These are phyloP conservation scores for Disparrhopalites patrizii DNA, from an alignment of 2,888 invertebrate genomes.

Conservation along the genomic window DNA sequence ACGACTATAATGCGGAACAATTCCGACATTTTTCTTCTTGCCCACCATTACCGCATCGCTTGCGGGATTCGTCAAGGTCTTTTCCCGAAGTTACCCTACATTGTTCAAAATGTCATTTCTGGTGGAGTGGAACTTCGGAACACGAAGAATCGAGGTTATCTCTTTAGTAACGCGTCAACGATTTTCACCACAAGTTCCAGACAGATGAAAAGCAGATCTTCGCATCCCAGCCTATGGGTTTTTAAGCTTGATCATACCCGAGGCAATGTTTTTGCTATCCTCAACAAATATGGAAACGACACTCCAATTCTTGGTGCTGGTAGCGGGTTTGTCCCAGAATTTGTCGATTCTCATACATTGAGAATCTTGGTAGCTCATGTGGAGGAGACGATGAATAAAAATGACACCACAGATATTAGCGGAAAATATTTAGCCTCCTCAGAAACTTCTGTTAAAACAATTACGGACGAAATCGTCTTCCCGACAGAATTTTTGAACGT, in stretches of 20 bases:
- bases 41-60: neutral
- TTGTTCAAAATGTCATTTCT: slow-evolving; percentile 10
- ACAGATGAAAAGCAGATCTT: no score
- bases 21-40: slow-evolving; percentile 8
- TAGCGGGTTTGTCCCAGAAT: neutral
- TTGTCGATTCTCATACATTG: slow-evolving; percentile 7
- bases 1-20: neutral
- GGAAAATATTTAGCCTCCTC: neutral
- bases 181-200: neutral
- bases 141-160: slow-evolving; percentile 1
- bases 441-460: neutral
- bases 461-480: neutral
- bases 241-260: neutral
- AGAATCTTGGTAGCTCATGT: neutral
- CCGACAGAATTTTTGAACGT: neutral
- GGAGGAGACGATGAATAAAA: no score
- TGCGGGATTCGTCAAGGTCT: slow-evolving; percentile 1
- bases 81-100: slow-evolving; percentile 11
- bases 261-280: neutral
- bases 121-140: slow-evolving; percentile 9
- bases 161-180: neutral
- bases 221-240: slow-evolving; percentile 4
- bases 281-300: slow-evolving; percentile 2
- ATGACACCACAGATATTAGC: neutral
- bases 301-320: neutral